Evolutionary conservation across 2,113 vertebrate species (phyloP), one percentile per base, ranked within the genome.

Genomic region (Rana temporaria): DNA sequence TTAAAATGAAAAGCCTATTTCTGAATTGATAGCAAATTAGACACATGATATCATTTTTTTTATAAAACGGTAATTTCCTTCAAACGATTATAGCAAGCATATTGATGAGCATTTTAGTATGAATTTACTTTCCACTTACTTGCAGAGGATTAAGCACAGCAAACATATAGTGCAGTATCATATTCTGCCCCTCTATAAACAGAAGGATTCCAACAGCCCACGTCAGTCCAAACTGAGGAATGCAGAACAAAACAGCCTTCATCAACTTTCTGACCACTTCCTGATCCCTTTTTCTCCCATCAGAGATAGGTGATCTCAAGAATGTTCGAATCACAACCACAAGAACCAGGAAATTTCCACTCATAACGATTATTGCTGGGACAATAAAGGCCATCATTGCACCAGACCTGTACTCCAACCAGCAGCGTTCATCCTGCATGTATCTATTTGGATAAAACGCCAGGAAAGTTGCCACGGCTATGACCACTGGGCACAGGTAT

Each of bases 121-220:
- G 1, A 2, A 30, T 30, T 30, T 30, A 30, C 26, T 30, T 30
- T 19, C 19, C 14, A 53, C 5, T 66, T 17, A 68, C 65, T 65
- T 69, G 65, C 14, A 68, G 53, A 3, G 64, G 64, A 20, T 68
- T 69, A 11, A 68, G 65, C 6, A 79, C 26, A 11, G 38, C 65
- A 69, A 79, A 79, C 52, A 79, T 14, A 30, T 79, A 79, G 20
- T 59, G 26, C 4, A 79, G 30, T n/a, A 59, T n/a, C 11, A n/a
- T n/a, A 7, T 38, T 65, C 3, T 7, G 1, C 26, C 3, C 4
- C 14, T 69, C 24, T 9, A 32, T 4, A 20, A 68, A n/a, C 4
- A 79, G 52, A 14, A 65, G 77, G n/a, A 79, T 79, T 52, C 77
- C 77, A 17, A 79, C 22, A 16, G 65, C 64, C 77, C 77, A 79